Conservation (phyloP, 2,888 invertebrate species). For the Epinotia nisella region DNA sequence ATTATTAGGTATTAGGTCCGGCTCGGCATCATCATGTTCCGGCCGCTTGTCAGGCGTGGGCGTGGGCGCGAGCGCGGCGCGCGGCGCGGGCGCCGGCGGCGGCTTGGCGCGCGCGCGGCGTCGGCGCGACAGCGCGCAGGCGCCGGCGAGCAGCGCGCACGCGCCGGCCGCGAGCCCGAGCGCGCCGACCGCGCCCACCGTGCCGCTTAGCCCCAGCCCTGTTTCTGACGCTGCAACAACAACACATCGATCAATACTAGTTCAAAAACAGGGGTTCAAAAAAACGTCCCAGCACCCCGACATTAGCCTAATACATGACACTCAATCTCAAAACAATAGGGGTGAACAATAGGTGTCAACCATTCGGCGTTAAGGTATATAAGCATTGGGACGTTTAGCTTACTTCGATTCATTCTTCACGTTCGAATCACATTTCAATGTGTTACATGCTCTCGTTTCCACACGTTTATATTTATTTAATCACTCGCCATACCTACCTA, state of each 20-base stretch:
- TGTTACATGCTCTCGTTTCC: no score
- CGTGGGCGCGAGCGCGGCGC: slow-evolving; percentile 46
- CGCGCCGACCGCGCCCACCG: slow-evolving; percentile 67
- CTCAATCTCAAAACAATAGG: no score
- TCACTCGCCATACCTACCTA: neutral
- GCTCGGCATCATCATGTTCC: slow-evolving; percentile 76
- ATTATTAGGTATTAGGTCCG: slow-evolving; percentile 79
- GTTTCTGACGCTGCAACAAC: slow-evolving; percentile 65
- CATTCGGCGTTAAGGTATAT: no score
- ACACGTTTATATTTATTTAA: neutral
- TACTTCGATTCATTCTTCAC: no score
- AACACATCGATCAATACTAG: slow-evolving; percentile 2
- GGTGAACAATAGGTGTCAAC: no score
- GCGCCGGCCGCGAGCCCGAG: slow-evolving; percentile 65
- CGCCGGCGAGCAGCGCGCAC: slow-evolving; percentile 57
- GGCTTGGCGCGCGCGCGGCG: slow-evolving; percentile 59
- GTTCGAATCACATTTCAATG: no score
- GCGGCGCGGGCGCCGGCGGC: slow-evolving; percentile 57
- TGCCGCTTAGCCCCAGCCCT: slow-evolving; percentile 67
- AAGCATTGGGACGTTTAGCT: no score
- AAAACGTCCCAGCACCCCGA: no score
- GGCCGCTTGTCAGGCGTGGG: slow-evolving; percentile 50
- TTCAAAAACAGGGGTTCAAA: no score
- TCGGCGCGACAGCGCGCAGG: slow-evolving; percentile 33
- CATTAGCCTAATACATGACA: no score